These are phyloP conservation scores for Mormoops blainvillei DNA, from an alignment of 2,113 vertebrate species.

Conservation along the genomic window DNA sequence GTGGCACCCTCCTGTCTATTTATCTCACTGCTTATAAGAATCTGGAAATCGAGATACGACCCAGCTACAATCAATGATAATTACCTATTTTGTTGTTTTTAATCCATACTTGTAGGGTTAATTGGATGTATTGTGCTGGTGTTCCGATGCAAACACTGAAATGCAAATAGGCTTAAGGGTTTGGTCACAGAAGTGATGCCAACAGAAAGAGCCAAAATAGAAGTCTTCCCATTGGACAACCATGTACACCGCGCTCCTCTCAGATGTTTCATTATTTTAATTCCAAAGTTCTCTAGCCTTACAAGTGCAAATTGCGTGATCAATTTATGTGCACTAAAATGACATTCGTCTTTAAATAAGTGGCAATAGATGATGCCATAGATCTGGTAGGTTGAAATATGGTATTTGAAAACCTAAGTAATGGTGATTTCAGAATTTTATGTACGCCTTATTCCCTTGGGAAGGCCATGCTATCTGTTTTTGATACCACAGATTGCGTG, in stretches of 20 bases:
- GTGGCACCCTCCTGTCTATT: neutral
- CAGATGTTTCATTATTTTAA: conserved; percentile 30
- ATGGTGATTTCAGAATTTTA: conserved; percentile 18
- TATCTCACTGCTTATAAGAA: neutral
- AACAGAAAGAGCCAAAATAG: neutral
- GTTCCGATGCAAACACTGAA: conserved; percentile 22
- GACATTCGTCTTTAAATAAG: conserved; percentile 11
- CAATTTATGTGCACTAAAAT: neutral
- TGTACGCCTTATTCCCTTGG: neutral
- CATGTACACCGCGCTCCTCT: neutral
- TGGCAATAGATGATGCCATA: neutral
- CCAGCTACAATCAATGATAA: neutral
- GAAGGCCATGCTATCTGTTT: conserved; percentile 9
- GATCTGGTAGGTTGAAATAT: conserved; percentile 24
- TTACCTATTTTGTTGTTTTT: conserved; percentile 1
- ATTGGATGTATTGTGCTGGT: neutral
- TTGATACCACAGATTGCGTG: conserved; percentile 17
- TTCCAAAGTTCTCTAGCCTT: neutral
- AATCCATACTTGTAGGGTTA: neutral
- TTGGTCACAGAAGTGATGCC: neutral
- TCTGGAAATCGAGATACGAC: conserved; percentile 11
- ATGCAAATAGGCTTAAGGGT: conserved; percentile 6
- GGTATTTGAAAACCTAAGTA: neutral
- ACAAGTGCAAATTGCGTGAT: neutral
- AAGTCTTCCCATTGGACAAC: neutral